These are phyloP conservation scores for Coronaproctus castanopsis DNA, from an alignment of 2,888 invertebrate genomes.

Conservation along the genomic window DNA sequence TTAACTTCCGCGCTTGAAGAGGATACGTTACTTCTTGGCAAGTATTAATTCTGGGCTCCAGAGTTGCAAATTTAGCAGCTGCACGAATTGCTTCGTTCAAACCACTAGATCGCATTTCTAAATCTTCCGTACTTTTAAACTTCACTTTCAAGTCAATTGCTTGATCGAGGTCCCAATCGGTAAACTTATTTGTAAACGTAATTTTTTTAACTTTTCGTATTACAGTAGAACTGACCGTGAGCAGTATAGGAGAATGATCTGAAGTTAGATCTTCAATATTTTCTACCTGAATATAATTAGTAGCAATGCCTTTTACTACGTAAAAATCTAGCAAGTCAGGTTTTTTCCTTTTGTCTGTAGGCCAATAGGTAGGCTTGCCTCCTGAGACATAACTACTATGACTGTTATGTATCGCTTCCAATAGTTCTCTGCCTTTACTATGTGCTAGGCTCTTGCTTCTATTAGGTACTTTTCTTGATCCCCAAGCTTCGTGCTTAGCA, in stretches of 20 bases:
- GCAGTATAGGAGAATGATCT: not conserved
- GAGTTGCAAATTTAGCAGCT: not conserved
- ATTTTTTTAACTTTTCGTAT: too few relatives aligned
- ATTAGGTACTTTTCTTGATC: too few relatives aligned
- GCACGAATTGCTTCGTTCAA: not conserved
- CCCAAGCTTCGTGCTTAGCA: too few relatives aligned
- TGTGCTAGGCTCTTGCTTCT: too few relatives aligned
- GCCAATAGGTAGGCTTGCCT: too few relatives aligned
- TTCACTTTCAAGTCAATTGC: not conserved
- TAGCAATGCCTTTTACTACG: not conserved
- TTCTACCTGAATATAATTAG: not conserved
- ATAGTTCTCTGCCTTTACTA: too few relatives aligned
- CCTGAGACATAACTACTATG: too few relatives aligned
- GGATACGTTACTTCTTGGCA: not conserved
- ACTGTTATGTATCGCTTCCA: too few relatives aligned
- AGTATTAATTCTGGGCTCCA: not conserved
- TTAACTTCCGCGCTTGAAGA: not conserved
- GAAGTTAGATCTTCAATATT: not conserved
- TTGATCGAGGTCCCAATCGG: too few relatives aligned
- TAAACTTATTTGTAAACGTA: too few relatives aligned
- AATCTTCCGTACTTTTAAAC: not conserved
- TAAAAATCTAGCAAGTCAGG: too few relatives aligned
- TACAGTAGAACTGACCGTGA: not conserved
- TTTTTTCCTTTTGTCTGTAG: too few relatives aligned
- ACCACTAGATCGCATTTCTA: not conserved